phyloP scores from a whole-genome alignment of 1,140 invertebrate species.

The Centruroides sculpturatus region DNA sequence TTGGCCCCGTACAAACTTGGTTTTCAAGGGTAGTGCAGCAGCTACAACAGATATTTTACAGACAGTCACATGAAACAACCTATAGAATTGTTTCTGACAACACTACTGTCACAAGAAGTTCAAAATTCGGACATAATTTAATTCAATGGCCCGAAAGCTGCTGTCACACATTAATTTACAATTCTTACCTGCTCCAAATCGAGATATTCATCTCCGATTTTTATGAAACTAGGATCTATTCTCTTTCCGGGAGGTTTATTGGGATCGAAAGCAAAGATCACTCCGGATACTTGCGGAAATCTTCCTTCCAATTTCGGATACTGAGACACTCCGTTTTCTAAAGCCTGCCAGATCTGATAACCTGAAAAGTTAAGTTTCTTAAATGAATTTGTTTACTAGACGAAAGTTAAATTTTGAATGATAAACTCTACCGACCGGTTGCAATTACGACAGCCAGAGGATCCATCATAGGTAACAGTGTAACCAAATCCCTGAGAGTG shows the following conservation, averaged over 20 bases:
- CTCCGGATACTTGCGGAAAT: constrained; percentile 64
- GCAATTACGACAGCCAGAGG: constrained; percentile 55
- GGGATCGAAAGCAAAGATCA: constrained; percentile 73
- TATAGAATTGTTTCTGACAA: too few relatives aligned
- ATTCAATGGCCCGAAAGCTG: too few relatives aligned
- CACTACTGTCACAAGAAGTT: too few relatives aligned
- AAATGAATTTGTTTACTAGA: neutral
- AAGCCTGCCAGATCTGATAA: constrained; percentile 45
- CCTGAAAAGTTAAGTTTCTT: constrained; percentile 31
- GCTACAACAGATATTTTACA: too few relatives aligned
- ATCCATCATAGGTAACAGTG: constrained; percentile 69
- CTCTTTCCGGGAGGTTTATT: constrained; percentile 47
- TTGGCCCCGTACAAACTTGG: too few relatives aligned
- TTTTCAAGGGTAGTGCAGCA: too few relatives aligned
- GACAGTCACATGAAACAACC: too few relatives aligned
- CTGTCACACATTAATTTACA: too few relatives aligned
- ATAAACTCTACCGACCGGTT: constrained; percentile 26
- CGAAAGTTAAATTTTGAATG: neutral
- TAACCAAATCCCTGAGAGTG: constrained; percentile 62
- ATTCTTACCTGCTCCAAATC: constrained; percentile 41
- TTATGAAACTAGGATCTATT: constrained; percentile 52
- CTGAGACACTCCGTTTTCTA: constrained; percentile 63
- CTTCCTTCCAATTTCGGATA: constrained; percentile 67
- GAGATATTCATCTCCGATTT: constrained; percentile 69
- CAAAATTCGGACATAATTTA: too few relatives aligned